Evolutionary conservation across 1,140 invertebrate genomes (phyloP).

Genomic region (Danaus melanippus): DNA sequence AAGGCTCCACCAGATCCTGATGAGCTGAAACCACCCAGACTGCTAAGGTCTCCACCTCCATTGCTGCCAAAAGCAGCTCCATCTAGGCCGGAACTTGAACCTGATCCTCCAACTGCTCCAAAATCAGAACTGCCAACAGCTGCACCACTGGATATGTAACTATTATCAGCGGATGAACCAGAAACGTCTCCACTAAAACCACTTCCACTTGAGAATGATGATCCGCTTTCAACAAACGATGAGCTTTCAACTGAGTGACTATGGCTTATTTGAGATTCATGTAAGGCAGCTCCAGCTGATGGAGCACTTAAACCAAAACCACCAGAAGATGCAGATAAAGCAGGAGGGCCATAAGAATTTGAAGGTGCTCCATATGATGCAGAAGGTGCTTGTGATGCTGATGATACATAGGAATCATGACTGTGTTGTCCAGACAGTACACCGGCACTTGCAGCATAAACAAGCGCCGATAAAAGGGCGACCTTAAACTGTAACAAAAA

Average conservation of each 20-base stretch:
- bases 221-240: slow-evolving; percentile 10
- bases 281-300: slow-evolving; percentile 6
- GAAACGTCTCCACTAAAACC: slow-evolving; percentile 7
- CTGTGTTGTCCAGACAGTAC: slow-evolving; percentile 29
- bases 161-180: too few relatives aligned
- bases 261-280: slow-evolving; percentile 12
- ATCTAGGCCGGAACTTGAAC: slow-evolving; percentile 5
- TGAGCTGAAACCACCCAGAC: too few relatives aligned
- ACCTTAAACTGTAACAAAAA: slow-evolving; percentile 51
- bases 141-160: slow-evolving; percentile 4
- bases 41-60: not conserved
- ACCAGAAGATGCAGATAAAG: slow-evolving; percentile 12
- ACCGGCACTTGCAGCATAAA: slow-evolving; percentile 40
- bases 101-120: not conserved
- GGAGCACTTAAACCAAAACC: slow-evolving; percentile 16
- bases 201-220: slow-evolving; percentile 11
- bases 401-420: slow-evolving; percentile 46
- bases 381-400: slow-evolving; percentile 47
- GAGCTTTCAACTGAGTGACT: slow-evolving; percentile 12
- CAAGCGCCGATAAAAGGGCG: slow-evolving; percentile 42
- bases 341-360: slow-evolving; percentile 37
- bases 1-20: slow-evolving; percentile 5
- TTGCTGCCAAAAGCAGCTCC: slow-evolving; percentile 10
- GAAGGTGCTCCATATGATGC: slow-evolving; percentile 48
- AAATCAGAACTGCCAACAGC: slow-evolving; percentile 11